A percentile compares a stretch with the other conserved stretches of the same genome.
Evolutionary conservation across 2,113 vertebrate species (phyloP).

Genomic region (Pachyramphus minor): DNA sequence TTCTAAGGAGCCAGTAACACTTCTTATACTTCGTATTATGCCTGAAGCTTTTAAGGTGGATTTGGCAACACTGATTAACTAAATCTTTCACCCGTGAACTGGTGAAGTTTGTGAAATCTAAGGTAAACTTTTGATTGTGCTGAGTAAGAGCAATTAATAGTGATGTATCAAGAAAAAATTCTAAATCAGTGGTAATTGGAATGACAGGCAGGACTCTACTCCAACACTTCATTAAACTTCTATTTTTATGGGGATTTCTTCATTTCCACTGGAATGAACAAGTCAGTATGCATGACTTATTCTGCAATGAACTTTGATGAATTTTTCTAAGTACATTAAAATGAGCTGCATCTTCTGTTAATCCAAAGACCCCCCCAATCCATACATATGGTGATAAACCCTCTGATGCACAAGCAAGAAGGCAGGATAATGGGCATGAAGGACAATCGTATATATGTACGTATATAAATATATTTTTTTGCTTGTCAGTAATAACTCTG

Average conservation of each 20-base stretch:
- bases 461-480: slow-evolving; percentile 72
- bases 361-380: slow-evolving; percentile 35
- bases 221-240: slow-evolving; percentile 81
- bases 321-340: slow-evolving; percentile 81
- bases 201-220: slow-evolving; percentile 71
- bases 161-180: slow-evolving; percentile 50
- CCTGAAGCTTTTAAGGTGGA: slow-evolving; percentile 8
- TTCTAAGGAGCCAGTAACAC: neutral
- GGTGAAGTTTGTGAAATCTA: slow-evolving; percentile 25
- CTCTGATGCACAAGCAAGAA: slow-evolving; percentile 69
- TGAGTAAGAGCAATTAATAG: slow-evolving; percentile 71
- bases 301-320: slow-evolving; percentile 81
- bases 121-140: slow-evolving; percentile 69
- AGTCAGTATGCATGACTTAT: slow-evolving; percentile 77
- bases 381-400: slow-evolving; percentile 68
- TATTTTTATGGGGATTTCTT: slow-evolving; percentile 81
- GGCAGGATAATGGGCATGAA: slow-evolving; percentile 72
- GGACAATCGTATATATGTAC: slow-evolving; percentile 68
- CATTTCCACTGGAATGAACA: slow-evolving; percentile 80
- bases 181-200: slow-evolving; percentile 72
- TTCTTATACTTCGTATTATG: neutral
- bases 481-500: slow-evolving; percentile 79
- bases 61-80: slow-evolving; percentile 1
- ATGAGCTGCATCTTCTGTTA: slow-evolving; percentile 75
- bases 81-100: neutral